phyloP scores from a whole-genome alignment of 2,888 invertebrate species.

The Tetramorium bicarinatum region DNA sequence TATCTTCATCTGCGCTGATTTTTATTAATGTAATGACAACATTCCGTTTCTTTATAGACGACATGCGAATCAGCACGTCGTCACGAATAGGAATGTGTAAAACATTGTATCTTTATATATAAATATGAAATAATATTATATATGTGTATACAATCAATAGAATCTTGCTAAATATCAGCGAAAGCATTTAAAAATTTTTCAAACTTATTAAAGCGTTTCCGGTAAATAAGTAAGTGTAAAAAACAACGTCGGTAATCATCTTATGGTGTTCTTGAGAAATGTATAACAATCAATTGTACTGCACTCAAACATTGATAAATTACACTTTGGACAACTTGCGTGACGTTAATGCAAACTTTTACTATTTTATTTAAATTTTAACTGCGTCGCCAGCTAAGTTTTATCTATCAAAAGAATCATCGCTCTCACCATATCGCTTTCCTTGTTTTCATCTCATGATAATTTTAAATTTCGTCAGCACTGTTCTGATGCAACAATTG shows the following conservation, averaged over 20 bases:
- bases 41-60: neutral
- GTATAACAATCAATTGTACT: neutral
- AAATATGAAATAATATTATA: neutral
- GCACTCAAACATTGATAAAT: neutral
- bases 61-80: neutral
- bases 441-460: neutral
- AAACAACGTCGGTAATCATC: neutral
- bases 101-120: neutral
- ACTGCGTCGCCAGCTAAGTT: neutral
- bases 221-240: neutral
- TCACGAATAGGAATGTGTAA: neutral
- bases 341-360: neutral
- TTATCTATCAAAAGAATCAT: neutral
- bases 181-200: neutral
- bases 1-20: neutral
- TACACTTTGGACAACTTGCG: neutral
- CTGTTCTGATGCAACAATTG: slow-evolving; percentile 68
- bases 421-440: neutral
- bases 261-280: neutral
- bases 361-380: slow-evolving; percentile 28
- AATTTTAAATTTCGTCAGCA: slow-evolving; percentile 66
- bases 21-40: neutral
- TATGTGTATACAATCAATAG: neutral
- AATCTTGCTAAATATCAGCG: neutral
- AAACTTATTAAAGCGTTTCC: neutral